phyloP scores from a whole-genome alignment of 2,113 vertebrate genomes.

The Onychostoma macrolepis region DNA sequence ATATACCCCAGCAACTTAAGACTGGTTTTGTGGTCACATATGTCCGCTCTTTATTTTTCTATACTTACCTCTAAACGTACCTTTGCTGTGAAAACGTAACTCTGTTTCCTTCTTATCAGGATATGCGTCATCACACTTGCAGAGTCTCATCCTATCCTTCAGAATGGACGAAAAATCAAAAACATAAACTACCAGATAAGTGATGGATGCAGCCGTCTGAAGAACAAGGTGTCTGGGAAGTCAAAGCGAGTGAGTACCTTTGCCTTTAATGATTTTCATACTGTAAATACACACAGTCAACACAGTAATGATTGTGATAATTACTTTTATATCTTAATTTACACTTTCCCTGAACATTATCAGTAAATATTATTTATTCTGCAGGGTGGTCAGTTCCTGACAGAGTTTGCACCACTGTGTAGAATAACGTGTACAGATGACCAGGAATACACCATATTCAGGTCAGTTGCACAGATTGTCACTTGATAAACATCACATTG shows the following conservation, averaged over 20 bases:
- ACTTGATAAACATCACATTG: not conserved
- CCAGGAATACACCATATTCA: constrained; percentile 91
- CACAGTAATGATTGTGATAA: not conserved
- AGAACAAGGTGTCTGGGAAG: constrained; percentile 97
- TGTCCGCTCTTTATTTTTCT: too few species aligned
- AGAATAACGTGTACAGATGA: constrained; percentile 90
- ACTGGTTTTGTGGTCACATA: too few species aligned
- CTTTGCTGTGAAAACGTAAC: not conserved
- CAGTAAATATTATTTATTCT: constrained; percentile 9
- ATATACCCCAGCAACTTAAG: too few species aligned
- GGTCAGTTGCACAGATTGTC: constrained; percentile 71
- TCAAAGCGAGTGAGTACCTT: constrained; percentile 87
- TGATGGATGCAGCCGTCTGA: constrained; percentile 90
- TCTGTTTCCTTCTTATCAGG: constrained; percentile 69
- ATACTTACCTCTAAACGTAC: not conserved
- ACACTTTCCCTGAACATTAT: not conserved
- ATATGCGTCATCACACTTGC: constrained; percentile 94
- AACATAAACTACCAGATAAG: constrained; percentile 95
- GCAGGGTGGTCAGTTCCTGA: constrained; percentile 96
- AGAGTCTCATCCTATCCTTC: constrained; percentile 91
- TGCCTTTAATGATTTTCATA: not conserved
- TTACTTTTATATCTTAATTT: not conserved
- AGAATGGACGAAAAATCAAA: constrained; percentile 84
- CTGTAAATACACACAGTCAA: too few species aligned
- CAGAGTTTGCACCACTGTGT: constrained; percentile 93